Percentiles rank a stretch among this genome's conserved stretches.
These are phyloP conservation scores for Pogonophryne albipinna DNA, from an alignment of 2,797 vertebrate genomes.

Conservation along the genomic window DNA sequence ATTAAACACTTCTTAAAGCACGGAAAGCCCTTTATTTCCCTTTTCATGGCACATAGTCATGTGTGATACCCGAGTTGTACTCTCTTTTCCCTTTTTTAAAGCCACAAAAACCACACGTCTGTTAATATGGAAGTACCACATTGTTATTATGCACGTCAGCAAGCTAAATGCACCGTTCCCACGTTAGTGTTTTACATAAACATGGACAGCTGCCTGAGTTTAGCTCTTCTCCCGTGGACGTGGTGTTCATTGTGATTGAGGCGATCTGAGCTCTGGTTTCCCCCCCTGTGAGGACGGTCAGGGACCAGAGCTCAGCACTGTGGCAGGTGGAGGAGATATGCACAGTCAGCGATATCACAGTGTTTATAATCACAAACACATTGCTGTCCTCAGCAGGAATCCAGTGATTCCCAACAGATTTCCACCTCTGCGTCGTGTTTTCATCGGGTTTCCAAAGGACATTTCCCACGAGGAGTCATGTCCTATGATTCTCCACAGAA, in stretches of 20 bases:
- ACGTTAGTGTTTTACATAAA: slow-evolving; percentile 13
- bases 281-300: not conserved
- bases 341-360: slow-evolving; percentile 43
- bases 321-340: slow-evolving; percentile 48
- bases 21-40: not conserved
- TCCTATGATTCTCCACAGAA: not conserved
- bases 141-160: slow-evolving; percentile 7
- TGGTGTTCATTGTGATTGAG: slow-evolving; percentile 8
- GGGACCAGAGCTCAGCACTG: slow-evolving; percentile 16
- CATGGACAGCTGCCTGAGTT: not conserved
- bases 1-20: not conserved
- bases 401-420: slow-evolving; percentile 26
- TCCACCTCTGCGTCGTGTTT: slow-evolving; percentile 15
- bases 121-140: not conserved
- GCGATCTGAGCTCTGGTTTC: not conserved
- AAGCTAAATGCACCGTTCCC: slow-evolving; percentile 25
- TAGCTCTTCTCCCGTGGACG: slow-evolving; percentile 12
- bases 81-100: slow-evolving; percentile 22
- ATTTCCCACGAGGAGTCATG: slow-evolving; percentile 2
- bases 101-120: slow-evolving; percentile 35
- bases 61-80: not conserved
- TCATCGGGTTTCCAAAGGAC: slow-evolving; percentile 19
- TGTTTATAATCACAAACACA: slow-evolving; percentile 60
- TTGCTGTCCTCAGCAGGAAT: slow-evolving; percentile 58
- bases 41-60: not conserved